Base-by-base conservation (phyloP, 2,797 vertebrate genomes). In the Darevskia nairensis region DNA sequence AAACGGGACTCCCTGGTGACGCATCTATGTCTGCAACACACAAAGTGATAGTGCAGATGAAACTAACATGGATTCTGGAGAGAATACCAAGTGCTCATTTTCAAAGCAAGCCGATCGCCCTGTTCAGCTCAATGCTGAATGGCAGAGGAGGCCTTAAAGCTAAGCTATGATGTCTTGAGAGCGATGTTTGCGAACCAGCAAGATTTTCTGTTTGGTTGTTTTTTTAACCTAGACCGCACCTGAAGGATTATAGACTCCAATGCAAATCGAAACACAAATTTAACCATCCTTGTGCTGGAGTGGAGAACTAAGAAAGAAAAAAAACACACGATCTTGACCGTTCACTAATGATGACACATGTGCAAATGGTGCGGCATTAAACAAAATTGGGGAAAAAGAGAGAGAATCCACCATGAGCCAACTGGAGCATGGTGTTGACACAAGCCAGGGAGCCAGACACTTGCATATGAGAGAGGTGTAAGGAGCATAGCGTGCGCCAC, bases 391-490 rank as follows among this genome's bases (percentile, higher is more conserved):
- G 6, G 39, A 83, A 35, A 41, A 41, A 76, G 64, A 75, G 29
- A 75, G 77, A 75, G n/a, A 85, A 6, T 9, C 83, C 96, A 96
- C 96, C 96, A 96, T 95, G 96, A 39, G 93, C 86, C 94, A 35
- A 90, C 5, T 93, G 96, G 96, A 91, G 90, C 96, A 97, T 97
- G 97, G 96, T 96, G 96, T 95, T 91, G 94, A 95, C 95, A 92
- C 96, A 96, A 96, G 96, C 96, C 95, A 96, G 93, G 91, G 95
- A 91, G 94, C 92, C 96, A 97, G 97, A 97, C 95, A 93, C 81
- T 78, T 95, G 97, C 92, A 8, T n/a, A 95, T 96, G 97, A 97
- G 93, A 96, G 90, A 96, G 96, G 95, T 91, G 94, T 91, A 32
- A 96, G 95, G 96, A 94, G 90, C 95, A 95, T 94, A 95, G 96